Conservation (phyloP, 1,140 invertebrate species). For the Anoplolepis gracilipes region DNA sequence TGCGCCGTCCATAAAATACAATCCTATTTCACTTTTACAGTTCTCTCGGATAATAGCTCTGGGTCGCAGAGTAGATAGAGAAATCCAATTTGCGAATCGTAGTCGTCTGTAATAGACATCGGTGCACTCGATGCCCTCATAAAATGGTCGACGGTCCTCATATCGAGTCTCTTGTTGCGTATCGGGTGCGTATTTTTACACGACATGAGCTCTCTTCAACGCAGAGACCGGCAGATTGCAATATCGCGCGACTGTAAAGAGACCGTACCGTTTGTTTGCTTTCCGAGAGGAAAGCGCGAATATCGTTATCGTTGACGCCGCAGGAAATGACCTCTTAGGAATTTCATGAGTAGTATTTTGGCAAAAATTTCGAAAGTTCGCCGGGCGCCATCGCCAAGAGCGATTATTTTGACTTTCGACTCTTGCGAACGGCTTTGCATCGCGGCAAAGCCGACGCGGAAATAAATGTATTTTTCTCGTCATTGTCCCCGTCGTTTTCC, state of each 20-base stretch:
- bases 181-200: slow-evolving; percentile 33
- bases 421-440: not conserved
- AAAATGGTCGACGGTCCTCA: slow-evolving; percentile 31
- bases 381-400: slow-evolving; percentile 17
- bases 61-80: not conserved
- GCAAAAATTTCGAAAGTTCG: slow-evolving; percentile 47
- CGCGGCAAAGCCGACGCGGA: not conserved
- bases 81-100: slow-evolving; percentile 51
- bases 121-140: slow-evolving; percentile 10
- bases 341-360: not conserved
- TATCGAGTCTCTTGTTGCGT: slow-evolving; percentile 43
- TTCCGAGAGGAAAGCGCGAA: slow-evolving; percentile 11
- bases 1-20: not conserved
- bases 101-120: slow-evolving; percentile 33
- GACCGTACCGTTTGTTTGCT: slow-evolving; percentile 46
- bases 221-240: slow-evolving; percentile 35
- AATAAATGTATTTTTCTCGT: slow-evolving; percentile 19
- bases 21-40: not conserved
- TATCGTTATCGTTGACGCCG: slow-evolving; percentile 14
- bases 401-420: slow-evolving; percentile 35
- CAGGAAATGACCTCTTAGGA: slow-evolving; percentile 46
- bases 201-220: slow-evolving; percentile 33
- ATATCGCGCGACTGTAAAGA: slow-evolving; percentile 49
- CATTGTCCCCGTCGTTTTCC: not conserved
- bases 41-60: slow-evolving; percentile 17